These are phyloP conservation scores for Matsumurasca onukii DNA, from an alignment of 1,140 invertebrate species.

Conservation along the genomic window DNA sequence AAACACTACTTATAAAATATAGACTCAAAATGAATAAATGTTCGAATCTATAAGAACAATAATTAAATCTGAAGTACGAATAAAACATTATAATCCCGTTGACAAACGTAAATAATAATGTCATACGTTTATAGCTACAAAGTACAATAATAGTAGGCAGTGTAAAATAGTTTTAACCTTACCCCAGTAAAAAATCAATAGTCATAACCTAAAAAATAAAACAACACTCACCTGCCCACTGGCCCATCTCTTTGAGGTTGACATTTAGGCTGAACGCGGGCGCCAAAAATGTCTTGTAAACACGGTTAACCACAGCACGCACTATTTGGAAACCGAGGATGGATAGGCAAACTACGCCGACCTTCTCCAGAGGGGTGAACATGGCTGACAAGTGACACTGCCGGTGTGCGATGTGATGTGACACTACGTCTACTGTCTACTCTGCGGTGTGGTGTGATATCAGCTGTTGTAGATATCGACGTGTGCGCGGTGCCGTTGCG, in stretches of 20 bases:
- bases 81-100: too few relatives aligned
- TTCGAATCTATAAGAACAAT: too few relatives aligned
- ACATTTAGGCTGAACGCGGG: conserved; percentile 45
- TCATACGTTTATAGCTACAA: too few relatives aligned
- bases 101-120: too few relatives aligned
- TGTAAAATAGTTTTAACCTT: too few relatives aligned
- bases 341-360: conserved; percentile 37
- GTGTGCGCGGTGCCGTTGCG: conserved; percentile 22
- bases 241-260: conserved; percentile 46
- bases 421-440: not conserved
- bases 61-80: too few relatives aligned
- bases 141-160: too few relatives aligned
- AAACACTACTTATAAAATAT: too few relatives aligned
- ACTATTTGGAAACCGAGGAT: conserved; percentile 35
- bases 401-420: not conserved
- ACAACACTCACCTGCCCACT: conserved; percentile 48
- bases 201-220: too few relatives aligned
- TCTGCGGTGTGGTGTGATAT: not conserved
- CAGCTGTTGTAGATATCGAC: not conserved
- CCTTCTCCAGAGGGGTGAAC: conserved; percentile 38
- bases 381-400: conserved; percentile 6
- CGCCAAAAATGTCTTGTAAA: conserved; percentile 46
- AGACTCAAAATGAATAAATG: too few relatives aligned
- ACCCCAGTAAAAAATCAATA: too few relatives aligned
- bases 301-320: conserved; percentile 38